Conservation (phyloP, 2,797 vertebrate species). For the Sciaenops ocellatus region DNA sequence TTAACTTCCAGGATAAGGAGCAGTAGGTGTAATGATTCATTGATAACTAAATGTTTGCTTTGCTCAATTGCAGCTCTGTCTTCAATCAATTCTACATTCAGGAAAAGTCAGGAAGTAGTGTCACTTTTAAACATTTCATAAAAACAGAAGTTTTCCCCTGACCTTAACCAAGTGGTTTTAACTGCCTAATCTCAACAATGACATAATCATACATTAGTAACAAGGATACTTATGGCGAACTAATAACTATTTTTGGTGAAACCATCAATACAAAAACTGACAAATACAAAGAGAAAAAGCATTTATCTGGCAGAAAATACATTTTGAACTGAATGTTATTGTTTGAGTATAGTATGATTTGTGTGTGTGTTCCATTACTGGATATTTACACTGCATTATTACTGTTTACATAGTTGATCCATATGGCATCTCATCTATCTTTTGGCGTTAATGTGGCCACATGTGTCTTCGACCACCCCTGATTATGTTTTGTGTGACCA, state of each 20-base stretch:
- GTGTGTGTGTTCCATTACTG: conserved; percentile 25
- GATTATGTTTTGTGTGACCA: conserved; percentile 15
- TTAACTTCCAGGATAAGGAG: neutral
- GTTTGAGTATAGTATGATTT: conserved; percentile 41
- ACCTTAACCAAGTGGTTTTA: neutral
- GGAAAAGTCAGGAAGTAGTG: neutral
- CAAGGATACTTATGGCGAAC: neutral
- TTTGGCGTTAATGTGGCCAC: conserved; percentile 31
- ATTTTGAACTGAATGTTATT: neutral
- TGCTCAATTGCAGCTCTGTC: neutral
- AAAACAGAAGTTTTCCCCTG: neutral
- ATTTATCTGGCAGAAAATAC: neutral
- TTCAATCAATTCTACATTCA: too few relatives aligned
- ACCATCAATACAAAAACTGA: neutral
- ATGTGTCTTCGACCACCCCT: conserved; percentile 40
- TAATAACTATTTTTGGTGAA: neutral
- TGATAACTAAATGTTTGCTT: neutral
- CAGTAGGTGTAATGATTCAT: neutral
- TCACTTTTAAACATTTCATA: too few relatives aligned
- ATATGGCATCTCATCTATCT: conserved; percentile 36
- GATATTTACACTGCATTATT: conserved; percentile 41
- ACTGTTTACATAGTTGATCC: conserved; percentile 47
- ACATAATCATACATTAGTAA: neutral
- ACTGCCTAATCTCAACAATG: neutral
- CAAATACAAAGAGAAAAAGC: neutral